Evolutionary conservation across 23 tunicate species (phyloP).

Genomic region (Phallusia fumigata): DNA sequence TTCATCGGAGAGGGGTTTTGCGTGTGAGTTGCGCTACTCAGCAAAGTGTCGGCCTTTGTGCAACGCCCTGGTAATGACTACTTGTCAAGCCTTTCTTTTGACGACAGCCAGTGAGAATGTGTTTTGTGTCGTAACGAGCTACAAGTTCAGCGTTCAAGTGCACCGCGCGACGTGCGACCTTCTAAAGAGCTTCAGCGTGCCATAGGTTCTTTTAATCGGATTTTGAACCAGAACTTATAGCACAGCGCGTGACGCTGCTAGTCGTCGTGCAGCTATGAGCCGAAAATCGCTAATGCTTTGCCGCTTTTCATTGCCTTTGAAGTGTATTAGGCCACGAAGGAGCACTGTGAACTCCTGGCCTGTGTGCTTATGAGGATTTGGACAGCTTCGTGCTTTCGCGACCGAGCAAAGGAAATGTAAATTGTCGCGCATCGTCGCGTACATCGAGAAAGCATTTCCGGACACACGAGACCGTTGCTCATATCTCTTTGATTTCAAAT

Average conservation of each 20-base stretch:
- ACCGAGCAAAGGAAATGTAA: background rate
- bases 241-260: too few relatives aligned
- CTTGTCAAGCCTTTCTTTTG: background rate
- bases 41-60: background rate
- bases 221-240: background rate
- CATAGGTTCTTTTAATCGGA: background rate
- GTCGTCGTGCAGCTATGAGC: too few relatives aligned
- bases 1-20: background rate
- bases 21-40: too few relatives aligned
- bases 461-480: background rate
- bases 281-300: background rate
- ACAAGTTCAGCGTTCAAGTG: constrained; percentile 1
- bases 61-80: background rate
- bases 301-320: background rate
- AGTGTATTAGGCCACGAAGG: background rate
- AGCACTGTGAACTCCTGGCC: background rate
- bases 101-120: background rate
- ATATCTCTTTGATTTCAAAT: too few relatives aligned
- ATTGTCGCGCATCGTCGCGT: constrained; percentile 1
- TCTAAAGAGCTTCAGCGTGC: background rate
- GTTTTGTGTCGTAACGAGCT: background rate
- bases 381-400: background rate
- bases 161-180: background rate
- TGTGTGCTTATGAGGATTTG: too few relatives aligned
- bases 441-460: constrained; percentile 4